Evolutionary conservation across 2,797 vertebrate genomes (phyloP), one percentile per base, ranked within the genome.

Genomic region (Trichosurus vulpecula): DNA sequence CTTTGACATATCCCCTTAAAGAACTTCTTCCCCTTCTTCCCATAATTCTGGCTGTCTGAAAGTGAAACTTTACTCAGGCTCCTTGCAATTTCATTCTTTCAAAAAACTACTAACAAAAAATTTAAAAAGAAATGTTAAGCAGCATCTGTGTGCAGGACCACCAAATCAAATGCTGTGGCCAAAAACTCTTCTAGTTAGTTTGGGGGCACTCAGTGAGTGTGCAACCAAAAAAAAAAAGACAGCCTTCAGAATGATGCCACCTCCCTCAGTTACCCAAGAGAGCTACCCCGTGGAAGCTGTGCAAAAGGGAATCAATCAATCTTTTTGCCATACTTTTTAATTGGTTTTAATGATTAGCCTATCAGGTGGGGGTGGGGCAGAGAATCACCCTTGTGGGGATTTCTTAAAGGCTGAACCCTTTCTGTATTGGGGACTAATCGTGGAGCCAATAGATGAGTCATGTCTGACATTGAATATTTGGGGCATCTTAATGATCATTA

Each of bases 91-190:
- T 41, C 2, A 30, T 90, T 58, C 91, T 93, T 91, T 94, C 4
- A 52, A 56, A 94, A 90, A 29, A 57, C 51, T 90, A 61, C 57
- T 4, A 91, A 56, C 81, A 51, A 31, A 93, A 93, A 95, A 52
- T 47, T 87, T 92, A 94, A 93, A 91, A 14, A 35, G 92, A 94
- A 90, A 58, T 87, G 30, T 58, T 92, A 96, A 95, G 35, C 31
- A 4, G 2, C 25, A 6, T 55, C 55, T 94, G 89, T 94, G 12
- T 94, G 14, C 41, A 56, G 93, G 41, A 92, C 12, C 9, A 90
- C 90, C 14, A 31, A 54, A 56, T 93, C 87, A 52, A 35, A 92
- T 12, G 41, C 9, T 81, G 74, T 47, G 22, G 19, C 47, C 41
- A 81, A 74, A 74, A 41, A 74, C n/a, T 41, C n/a, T 41, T 14